Conservation (phyloP, 1,140 invertebrate species). For the Zaprionus lachaisei region DNA sequence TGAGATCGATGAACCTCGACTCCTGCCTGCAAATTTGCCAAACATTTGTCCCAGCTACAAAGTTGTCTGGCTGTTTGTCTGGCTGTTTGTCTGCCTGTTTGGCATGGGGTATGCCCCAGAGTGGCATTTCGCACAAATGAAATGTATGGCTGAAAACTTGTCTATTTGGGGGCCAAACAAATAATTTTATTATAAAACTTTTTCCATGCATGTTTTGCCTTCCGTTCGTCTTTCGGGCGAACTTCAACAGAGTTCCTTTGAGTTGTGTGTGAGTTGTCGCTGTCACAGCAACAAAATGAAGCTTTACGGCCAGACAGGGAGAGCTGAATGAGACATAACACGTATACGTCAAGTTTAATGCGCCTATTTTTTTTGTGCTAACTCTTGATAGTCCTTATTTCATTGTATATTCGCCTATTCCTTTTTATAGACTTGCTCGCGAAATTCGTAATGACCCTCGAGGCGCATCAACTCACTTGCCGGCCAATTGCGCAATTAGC, state of each 20-base stretch:
- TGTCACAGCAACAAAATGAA: constrained; percentile 55
- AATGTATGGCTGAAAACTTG: constrained; percentile 80
- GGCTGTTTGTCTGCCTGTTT: constrained; percentile 35
- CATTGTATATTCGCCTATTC: background rate
- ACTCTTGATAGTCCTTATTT: background rate
- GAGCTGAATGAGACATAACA: background rate
- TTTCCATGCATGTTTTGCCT: constrained; percentile 44
- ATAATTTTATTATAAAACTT: constrained; percentile 81
- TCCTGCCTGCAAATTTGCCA: constrained; percentile 59
- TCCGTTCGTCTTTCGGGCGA: background rate
- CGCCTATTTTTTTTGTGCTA: background rate
- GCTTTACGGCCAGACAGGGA: constrained; percentile 55
- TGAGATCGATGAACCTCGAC: constrained; percentile 28
- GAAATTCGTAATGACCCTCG: background rate
- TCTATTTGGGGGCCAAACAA: constrained; percentile 73
- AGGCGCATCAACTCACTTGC: background rate
- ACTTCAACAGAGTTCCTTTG: background rate
- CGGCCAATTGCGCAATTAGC: constrained; percentile 50
- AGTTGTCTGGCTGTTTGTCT: constrained; percentile 8
- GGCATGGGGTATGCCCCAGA: constrained; percentile 70
- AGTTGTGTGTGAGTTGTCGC: background rate
- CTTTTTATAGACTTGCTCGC: background rate
- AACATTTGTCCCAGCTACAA: constrained; percentile 50
- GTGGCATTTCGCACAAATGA: constrained; percentile 79
- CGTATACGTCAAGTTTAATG: background rate